Base-by-base conservation (phyloP, 1,140 invertebrate genomes). In the Aleiodes sp. region DNA sequence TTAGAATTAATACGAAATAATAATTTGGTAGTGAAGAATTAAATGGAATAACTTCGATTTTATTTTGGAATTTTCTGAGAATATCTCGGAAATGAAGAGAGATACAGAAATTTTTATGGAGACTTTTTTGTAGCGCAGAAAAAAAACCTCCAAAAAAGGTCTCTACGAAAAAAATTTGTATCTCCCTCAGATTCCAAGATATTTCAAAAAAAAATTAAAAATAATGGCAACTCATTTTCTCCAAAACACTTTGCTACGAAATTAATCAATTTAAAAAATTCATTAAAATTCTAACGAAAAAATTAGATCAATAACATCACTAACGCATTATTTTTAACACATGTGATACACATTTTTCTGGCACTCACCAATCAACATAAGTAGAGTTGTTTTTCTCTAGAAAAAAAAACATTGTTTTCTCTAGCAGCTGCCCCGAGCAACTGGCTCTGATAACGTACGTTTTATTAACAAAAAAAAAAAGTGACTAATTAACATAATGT, bases 371-470 rank as follows among this genome's bases (percentile, higher is more conserved):
- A 46, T 2, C 14, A n/a, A 46, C 19, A 1, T 19, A 1, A 19
- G 19, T 16, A 46, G 14, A 31, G 14, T 35, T 46, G 65, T 71
- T 61, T 70, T 68, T 75, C 64, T 73, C 73, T 74, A 74, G 72
- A 75, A 71, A 75, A 71, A 71, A 71, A 74, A 74, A 73, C 46
- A 64, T 75, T 79, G 69, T 74, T 75, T 82, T 83, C 79, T 85
- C 83, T 85, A 72, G 56, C 85, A 86, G 83, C 75, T 79, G 80
- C 80, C 83, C 78, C 81, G 85, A 84, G 41, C 41, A 16, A 46
- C 41, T 46, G 85, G 84, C 80, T 84, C 84, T 74, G 85, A 86
- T 80, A 84, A 80, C 84, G 84, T 86, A 86, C 76, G 85, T 86
- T n/a, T 46, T 14, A 6, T 6, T 78, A 4, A 77, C 76, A 76